Base-by-base conservation (phyloP, 2,113 vertebrate species). In the Tamias sibiricus region DNA sequence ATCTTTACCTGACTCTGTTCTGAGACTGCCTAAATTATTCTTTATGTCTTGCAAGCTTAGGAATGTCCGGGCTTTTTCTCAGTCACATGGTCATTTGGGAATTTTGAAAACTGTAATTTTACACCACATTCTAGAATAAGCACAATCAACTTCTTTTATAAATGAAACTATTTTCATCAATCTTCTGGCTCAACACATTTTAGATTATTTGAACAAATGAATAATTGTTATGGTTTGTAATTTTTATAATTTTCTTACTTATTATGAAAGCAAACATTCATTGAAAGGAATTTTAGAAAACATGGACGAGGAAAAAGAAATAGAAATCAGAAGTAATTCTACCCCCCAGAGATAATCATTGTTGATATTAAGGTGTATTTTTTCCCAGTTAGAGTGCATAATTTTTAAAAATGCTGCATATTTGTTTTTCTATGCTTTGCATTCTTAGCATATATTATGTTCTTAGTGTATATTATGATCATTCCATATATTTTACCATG, bases 241-340 rank as follows among this genome's bases (percentile, higher is more conserved):
- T 72, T 95, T 94, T 90, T 75, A 90, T 66, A 64, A 28, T 69
- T 93, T 87, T 87, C 80, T 90, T 76, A 19, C 59, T 93, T 88
- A 62, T 86, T 90, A 83, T 7, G 96, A 94, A 97, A 92, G 32
- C 28, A 85, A 93, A 93, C 30, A 26, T 82, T 92, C 19, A 30
- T 32, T 76, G 89, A 94, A 80, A 57, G n/a, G 64, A 90, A 71
- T 87, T 92, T 92, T 84, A 64, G 28, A 90, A 97, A 95, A 94
- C 54, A 84, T 59, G 35, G 62, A 74, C 37, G 94, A 89, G n/a
- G 14, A 20, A 86, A 47, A 71, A 62, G 0, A 82, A 92, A 84
- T 66, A 81, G 79, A 96, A 91, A 77, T 82, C 54, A 94, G 75
- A 87, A 87, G 54, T 35, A 49, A 83, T 79, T 75, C 74, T 2